phyloP scores from a whole-genome alignment of 2,113 vertebrate genomes.

The Carollia perspicillata region DNA sequence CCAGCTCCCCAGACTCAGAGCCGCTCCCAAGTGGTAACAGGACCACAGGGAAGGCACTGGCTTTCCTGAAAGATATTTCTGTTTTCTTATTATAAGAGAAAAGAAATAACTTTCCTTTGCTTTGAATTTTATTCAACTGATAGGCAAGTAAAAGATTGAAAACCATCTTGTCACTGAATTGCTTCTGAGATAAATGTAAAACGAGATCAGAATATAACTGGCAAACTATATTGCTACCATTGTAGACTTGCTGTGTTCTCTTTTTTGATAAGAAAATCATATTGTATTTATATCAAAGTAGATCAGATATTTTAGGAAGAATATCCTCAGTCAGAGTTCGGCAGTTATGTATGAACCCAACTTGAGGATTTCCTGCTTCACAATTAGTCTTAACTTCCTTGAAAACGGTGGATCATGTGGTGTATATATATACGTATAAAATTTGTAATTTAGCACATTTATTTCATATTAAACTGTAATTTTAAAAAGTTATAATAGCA shows the following conservation, averaged over 20 bases:
- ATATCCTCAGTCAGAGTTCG: background rate
- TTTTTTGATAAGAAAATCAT: background rate
- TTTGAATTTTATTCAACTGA: background rate
- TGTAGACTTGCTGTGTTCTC: background rate
- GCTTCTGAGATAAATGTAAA: conserved; percentile 31
- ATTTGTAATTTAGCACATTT: background rate
- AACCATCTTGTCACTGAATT: background rate
- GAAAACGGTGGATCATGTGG: conserved; percentile 14
- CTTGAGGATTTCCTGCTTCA: background rate
- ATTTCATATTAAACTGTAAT: conserved; percentile 36
- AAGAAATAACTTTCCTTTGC: background rate
- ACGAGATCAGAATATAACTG: background rate
- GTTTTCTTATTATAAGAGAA: background rate
- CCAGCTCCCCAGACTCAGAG: background rate
- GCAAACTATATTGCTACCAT: background rate
- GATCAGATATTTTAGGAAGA: conserved; percentile 35
- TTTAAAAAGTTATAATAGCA: conserved; percentile 17
- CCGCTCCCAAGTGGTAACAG: background rate
- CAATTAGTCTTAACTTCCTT: conserved; percentile 9
- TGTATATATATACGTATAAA: background rate
- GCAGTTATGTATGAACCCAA: background rate
- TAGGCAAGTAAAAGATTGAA: background rate
- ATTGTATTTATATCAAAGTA: background rate
- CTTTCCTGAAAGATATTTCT: background rate
- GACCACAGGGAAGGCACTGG: background rate